Conservation (phyloP, 2,113 vertebrate genomes). For the Nycticorax nycticorax region DNA sequence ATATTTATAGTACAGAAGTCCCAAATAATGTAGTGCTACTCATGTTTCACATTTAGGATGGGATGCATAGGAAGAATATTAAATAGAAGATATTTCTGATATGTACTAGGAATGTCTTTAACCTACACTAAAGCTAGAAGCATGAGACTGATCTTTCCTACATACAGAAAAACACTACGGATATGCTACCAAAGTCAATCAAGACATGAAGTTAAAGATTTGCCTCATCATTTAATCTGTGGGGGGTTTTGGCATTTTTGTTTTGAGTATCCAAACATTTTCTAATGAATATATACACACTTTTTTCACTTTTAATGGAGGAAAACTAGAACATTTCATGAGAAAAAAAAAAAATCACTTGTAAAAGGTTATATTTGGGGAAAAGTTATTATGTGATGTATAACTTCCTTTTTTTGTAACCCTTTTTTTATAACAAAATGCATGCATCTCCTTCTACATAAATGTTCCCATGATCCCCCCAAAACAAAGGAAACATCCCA, state of each 20-base stretch:
- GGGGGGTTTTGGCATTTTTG: rapidly evolving
- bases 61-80: background rate
- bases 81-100: background rate
- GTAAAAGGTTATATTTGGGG: background rate
- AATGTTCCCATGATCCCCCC: background rate
- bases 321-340: background rate
- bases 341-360: background rate
- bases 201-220: background rate
- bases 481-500: background rate
- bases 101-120: background rate
- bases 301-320: background rate
- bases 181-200: background rate
- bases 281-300: background rate
- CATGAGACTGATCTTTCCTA: background rate
- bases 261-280: background rate
- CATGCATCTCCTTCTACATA: background rate
- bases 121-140: background rate
- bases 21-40: background rate
- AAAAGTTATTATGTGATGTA: background rate
- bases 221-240: background rate
- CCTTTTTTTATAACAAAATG: background rate
- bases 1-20: background rate
- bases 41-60: background rate
- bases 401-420: background rate
- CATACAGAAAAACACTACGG: background rate